Conservation (phyloP, 2,797 vertebrate species). For the Anisognathus igniventris region DNA sequence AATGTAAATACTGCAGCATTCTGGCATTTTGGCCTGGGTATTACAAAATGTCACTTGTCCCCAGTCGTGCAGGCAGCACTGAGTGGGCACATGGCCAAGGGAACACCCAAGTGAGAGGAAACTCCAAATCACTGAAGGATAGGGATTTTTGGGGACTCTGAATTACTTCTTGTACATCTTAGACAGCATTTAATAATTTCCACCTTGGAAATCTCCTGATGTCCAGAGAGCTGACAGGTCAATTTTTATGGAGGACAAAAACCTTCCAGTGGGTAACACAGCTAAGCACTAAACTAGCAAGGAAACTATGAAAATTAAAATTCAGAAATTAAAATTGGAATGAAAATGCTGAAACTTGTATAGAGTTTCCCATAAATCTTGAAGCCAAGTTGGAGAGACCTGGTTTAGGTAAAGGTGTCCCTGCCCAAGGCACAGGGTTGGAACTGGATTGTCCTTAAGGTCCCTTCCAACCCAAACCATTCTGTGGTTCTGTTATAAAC, state of each 20-base stretch:
- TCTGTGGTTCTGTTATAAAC: not conserved
- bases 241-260: not conserved
- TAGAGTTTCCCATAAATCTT: not conserved
- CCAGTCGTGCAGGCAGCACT: accelerated
- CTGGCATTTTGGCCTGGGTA: not conserved
- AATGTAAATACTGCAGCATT: not conserved
- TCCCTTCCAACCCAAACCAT: not conserved
- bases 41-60: not conserved
- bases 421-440: not conserved
- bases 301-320: not conserved
- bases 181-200: not conserved
- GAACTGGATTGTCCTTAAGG: not conserved
- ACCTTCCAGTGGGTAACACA: not conserved
- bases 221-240: not conserved
- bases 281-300: not conserved
- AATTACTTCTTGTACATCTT: not conserved
- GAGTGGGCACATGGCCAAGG: not conserved
- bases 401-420: not conserved
- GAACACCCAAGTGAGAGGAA: not conserved
- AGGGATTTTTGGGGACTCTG: accelerated
- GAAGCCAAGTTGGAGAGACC: not conserved
- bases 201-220: not conserved
- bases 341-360: not conserved
- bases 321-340: not conserved
- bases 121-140: not conserved